phyloP scores from a whole-genome alignment of 2,888 invertebrate species.

The Patella caerulea region DNA sequence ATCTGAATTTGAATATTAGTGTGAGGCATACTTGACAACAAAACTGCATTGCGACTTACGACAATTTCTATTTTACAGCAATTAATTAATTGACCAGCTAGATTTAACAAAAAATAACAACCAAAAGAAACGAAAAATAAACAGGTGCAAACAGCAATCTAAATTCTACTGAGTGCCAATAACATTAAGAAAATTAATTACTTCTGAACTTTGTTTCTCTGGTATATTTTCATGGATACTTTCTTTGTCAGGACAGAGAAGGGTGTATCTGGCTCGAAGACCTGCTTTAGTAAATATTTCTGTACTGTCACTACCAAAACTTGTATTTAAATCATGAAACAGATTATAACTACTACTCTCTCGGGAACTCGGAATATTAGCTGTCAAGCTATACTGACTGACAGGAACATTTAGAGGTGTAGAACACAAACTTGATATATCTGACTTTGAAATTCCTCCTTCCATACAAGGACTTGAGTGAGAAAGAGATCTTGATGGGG shows the following conservation, averaged over 20 bases:
- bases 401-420: background rate
- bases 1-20: no score
- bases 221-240: constrained; percentile 3
- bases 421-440: constrained; percentile 2
- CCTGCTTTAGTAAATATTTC: constrained; percentile 9
- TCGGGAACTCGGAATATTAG: background rate
- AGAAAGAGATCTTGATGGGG: background rate
- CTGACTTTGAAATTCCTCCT: background rate
- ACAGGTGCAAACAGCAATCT: no score
- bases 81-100: no score
- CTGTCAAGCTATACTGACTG: background rate
- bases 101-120: no score
- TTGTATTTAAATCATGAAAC: background rate
- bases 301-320: background rate
- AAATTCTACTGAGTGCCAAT: no score
- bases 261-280: background rate
- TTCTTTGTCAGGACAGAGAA: background rate
- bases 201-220: no score
- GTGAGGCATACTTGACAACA: no score
- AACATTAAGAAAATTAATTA: no score
- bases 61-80: no score
- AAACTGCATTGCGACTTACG: no score
- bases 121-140: no score
- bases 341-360: constrained; percentile 2
- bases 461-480: background rate